Evolutionary conservation across 2,797 vertebrate genomes (phyloP).

Genomic region (Rhynchotus rufescens): DNA sequence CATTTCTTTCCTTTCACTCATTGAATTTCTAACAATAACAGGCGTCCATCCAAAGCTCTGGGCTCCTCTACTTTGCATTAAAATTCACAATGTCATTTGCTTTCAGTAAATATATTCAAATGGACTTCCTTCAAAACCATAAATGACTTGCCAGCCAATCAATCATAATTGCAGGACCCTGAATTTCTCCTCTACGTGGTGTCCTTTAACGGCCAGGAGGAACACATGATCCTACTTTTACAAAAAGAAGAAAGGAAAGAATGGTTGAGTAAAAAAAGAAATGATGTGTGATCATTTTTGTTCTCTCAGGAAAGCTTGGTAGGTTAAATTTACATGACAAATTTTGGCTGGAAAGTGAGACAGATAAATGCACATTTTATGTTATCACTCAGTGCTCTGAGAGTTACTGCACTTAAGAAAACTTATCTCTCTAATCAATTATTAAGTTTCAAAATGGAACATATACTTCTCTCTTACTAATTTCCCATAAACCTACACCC

Average conservation of each 20-base stretch:
- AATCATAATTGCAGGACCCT: slow-evolving; percentile 47
- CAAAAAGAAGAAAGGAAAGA: slow-evolving; percentile 29
- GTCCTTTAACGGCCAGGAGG: slow-evolving; percentile 37
- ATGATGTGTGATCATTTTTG: background rate
- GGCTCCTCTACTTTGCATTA: slow-evolving; percentile 50
- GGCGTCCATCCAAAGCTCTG: slow-evolving; percentile 17
- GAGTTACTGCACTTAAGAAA: slow-evolving; percentile 63
- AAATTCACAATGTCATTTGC: slow-evolving; percentile 60
- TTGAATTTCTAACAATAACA: slow-evolving; percentile 68
- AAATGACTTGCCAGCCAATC: slow-evolving; percentile 63
- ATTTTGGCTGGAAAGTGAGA: slow-evolving; percentile 53
- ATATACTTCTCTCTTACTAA: slow-evolving; percentile 43
- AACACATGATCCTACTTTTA: background rate
- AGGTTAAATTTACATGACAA: slow-evolving; percentile 32
- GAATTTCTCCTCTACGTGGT: slow-evolving; percentile 34
- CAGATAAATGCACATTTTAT: slow-evolving; percentile 68
- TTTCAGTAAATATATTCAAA: slow-evolving; percentile 69
- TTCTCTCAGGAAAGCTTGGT: slow-evolving; percentile 2
- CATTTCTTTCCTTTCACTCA: slow-evolving; percentile 58
- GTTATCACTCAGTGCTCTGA: slow-evolving; percentile 44
- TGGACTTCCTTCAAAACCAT: slow-evolving; percentile 51
- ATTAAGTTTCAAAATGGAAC: slow-evolving; percentile 71
- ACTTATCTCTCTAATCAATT: slow-evolving; percentile 74
- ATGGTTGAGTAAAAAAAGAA: background rate
- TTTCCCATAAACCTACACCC: slow-evolving; percentile 51